Percentiles rank a stretch among this genome's conserved stretches.
Evolutionary conservation across 2,113 vertebrate genomes (phyloP).

Genomic region (Lethenteron reissneri): DNA sequence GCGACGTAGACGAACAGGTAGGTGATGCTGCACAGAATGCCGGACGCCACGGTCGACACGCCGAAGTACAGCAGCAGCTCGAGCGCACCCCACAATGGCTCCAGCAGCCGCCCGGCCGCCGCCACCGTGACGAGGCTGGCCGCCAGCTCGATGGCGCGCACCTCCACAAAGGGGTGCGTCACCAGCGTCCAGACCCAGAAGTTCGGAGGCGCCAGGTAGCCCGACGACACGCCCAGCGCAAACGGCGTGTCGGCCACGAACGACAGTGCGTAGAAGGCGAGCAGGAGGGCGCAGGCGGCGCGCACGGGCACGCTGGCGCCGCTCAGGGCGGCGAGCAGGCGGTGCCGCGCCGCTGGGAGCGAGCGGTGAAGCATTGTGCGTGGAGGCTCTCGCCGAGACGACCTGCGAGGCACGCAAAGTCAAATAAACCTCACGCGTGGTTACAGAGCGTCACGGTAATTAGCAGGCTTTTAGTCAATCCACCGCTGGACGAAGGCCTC

Average conservation of each 20-base stretch:
- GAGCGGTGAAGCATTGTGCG: no score
- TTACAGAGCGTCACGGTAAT: no score
- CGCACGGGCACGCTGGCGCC: no score
- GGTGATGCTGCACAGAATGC: slow-evolving; percentile 52
- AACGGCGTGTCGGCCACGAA: slow-evolving; percentile 47
- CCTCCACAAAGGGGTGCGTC: slow-evolving; percentile 61
- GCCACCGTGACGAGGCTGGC: slow-evolving; percentile 50
- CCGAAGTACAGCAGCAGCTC: slow-evolving; percentile 82
- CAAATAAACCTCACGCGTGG: no score
- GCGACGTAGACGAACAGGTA: slow-evolving; percentile 76
- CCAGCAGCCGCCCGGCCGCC: slow-evolving; percentile 55
- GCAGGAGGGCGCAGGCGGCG: slow-evolving; percentile 9
- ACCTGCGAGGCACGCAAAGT: no score
- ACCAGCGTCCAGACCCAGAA: slow-evolving; percentile 88
- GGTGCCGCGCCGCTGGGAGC: no score
- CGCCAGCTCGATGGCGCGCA: slow-evolving; percentile 44
- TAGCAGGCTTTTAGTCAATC: no score
- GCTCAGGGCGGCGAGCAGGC: no score
- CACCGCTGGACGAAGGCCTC: no score
- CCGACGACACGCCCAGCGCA: slow-evolving; percentile 58
- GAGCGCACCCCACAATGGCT: slow-evolving; percentile 84
- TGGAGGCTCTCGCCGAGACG: no score
- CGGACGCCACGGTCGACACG: slow-evolving; percentile 63
- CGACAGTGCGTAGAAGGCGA: slow-evolving; percentile 56
- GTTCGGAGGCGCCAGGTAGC: slow-evolving; percentile 76